Conservation (phyloP, 2,113 vertebrate genomes). For the Dasyurus viverrinus region DNA sequence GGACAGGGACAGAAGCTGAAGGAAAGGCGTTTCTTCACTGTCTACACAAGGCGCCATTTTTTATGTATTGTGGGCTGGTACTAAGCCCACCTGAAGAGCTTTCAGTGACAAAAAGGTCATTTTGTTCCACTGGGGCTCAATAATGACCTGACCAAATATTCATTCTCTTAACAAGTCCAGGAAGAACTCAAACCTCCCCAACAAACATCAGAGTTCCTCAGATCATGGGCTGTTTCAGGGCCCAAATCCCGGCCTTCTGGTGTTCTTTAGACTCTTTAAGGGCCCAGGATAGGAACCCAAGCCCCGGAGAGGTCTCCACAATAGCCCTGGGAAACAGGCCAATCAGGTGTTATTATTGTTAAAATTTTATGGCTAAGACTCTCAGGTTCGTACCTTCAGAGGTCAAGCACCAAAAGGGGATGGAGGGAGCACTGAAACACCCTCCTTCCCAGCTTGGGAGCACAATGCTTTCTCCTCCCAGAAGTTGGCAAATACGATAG, state of each 20-base stretch:
- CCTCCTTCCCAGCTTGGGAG: not conserved
- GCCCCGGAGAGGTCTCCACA: too few species aligned
- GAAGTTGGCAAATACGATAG: not conserved
- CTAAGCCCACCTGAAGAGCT: too few species aligned
- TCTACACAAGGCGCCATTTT: not conserved
- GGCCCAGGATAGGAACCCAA: too few species aligned
- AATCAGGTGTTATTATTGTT: too few species aligned
- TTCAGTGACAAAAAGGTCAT: too few species aligned
- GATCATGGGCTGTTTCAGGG: too few species aligned
- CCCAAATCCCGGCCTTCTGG: not conserved
- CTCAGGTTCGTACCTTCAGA: not conserved
- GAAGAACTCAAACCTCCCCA: not conserved
- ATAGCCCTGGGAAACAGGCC: too few species aligned
- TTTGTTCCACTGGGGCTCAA: too few species aligned
- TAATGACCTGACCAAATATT: too few species aligned
- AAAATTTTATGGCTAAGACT: too few species aligned
- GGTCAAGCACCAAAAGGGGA: not conserved
- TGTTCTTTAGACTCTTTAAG: not conserved
- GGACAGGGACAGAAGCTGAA: not conserved
- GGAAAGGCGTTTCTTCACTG: not conserved
- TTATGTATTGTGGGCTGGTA: too few species aligned
- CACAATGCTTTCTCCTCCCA: not conserved
- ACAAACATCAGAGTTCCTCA: not conserved
- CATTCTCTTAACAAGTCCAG: not conserved
- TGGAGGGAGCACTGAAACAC: not conserved